Evolutionary conservation across 1,140 invertebrate species (phyloP).

Genomic region (Lasaia peninsularis): DNA sequence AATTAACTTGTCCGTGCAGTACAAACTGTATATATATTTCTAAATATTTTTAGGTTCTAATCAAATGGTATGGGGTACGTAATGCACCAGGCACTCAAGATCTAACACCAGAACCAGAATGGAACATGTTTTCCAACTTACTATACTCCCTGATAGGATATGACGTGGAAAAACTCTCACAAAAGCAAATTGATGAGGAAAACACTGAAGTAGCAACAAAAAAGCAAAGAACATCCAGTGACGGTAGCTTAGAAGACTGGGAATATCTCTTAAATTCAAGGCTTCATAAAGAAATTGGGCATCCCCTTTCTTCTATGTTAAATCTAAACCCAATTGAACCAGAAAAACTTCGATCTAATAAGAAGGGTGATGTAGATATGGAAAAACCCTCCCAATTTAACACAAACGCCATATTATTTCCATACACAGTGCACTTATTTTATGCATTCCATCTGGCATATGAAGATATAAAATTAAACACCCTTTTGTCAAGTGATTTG

Average conservation of each 20-base stretch:
- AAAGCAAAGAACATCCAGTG: conserved; percentile 80
- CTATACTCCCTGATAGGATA: conserved; percentile 85
- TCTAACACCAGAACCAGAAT: conserved; percentile 87
- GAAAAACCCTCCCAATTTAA: conserved; percentile 79
- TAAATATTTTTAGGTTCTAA: conserved; percentile 77
- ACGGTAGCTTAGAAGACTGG: conserved; percentile 87
- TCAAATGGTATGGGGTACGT: conserved; percentile 91
- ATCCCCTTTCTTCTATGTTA: conserved; percentile 49
- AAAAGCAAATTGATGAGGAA: conserved; percentile 73
- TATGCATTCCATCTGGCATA: conserved; percentile 92
- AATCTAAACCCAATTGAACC: conserved; percentile 38
- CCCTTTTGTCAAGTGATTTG: conserved; percentile 82
- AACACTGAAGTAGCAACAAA: conserved; percentile 75
- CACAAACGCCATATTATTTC: conserved; percentile 83
- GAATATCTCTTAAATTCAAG: conserved; percentile 82
- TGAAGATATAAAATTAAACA: conserved; percentile 93
- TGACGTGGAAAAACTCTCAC: conserved; percentile 81
- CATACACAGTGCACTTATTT: conserved; percentile 85
- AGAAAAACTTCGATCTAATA: conserved; percentile 27
- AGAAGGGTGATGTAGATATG: conserved; percentile 32
- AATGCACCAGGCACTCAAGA: conserved; percentile 92
- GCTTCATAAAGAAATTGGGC: conserved; percentile 70
- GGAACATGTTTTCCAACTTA: conserved; percentile 86
- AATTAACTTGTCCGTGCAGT: too few species aligned
- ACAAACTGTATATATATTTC: neutral